These are phyloP conservation scores for Platypus cylindrus DNA, from an alignment of 2,888 invertebrate genomes.

Conservation along the genomic window DNA sequence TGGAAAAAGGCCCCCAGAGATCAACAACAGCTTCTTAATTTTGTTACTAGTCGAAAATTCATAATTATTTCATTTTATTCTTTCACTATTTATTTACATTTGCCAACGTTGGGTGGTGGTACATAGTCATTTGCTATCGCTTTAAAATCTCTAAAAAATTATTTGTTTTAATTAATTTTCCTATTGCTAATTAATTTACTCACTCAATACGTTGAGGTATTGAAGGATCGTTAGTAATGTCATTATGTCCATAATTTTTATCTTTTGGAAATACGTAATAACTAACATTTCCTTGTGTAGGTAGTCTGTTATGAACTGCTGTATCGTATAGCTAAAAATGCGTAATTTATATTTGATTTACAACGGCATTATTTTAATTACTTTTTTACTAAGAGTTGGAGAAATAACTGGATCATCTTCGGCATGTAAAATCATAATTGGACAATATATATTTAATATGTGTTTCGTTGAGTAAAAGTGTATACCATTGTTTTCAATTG, in stretches of 20 bases:
- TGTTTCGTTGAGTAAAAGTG: slow-evolving; percentile 24
- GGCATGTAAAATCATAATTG: slow-evolving; percentile 30
- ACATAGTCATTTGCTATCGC: no score
- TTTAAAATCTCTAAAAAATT: no score
- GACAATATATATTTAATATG: slow-evolving; percentile 26
- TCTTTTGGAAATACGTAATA: slow-evolving; percentile 21
- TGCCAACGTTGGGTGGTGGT: no score
- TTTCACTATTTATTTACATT: no score
- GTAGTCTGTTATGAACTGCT: no score
- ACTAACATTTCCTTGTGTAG: slow-evolving; percentile 21
- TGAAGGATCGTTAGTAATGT: slow-evolving; percentile 22
- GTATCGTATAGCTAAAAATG: slow-evolving; percentile 20
- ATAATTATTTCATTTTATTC: no score
- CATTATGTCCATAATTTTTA: slow-evolving; percentile 23
- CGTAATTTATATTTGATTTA: not conserved
- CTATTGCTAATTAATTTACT: slow-evolving; percentile 13
- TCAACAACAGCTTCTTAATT: no score
- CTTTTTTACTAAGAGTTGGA: slow-evolving; percentile 24
- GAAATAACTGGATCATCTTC: slow-evolving; percentile 29
- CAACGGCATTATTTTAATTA: slow-evolving; percentile 11
- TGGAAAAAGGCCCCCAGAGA: no score
- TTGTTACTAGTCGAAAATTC: no score
- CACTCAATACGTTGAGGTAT: slow-evolving; percentile 26
- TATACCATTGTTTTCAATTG: slow-evolving; percentile 27
- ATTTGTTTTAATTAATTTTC: no score